A percentile compares a stretch with the other conserved stretches of the same genome.
phyloP scores from a whole-genome alignment of 2,888 invertebrate species.

The Chirona hameri region DNA sequence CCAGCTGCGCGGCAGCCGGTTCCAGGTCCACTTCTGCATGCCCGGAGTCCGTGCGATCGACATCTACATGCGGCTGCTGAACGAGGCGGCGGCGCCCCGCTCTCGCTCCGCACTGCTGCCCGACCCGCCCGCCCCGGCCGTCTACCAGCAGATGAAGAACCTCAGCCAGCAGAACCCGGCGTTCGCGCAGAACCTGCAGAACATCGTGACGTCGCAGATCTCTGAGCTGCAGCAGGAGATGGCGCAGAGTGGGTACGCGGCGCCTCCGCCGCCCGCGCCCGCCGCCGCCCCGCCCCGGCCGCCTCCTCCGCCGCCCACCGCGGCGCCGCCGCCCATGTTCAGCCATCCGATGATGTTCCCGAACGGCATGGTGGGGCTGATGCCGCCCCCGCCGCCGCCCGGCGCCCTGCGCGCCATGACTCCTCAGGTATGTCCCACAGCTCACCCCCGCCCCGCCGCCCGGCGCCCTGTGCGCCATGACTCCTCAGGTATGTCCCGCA shows the following conservation, averaged over 20 bases:
- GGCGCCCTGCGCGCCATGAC: not conserved
- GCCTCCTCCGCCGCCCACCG: conserved; percentile 33
- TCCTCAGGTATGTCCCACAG: not conserved
- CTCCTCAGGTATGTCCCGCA: not conserved
- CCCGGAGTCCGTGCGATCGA: conserved; percentile 54
- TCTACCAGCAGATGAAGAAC: conserved; percentile 50
- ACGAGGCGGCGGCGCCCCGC: conserved; percentile 44
- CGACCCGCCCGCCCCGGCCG: conserved; percentile 49
- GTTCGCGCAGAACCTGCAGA: conserved; percentile 50
- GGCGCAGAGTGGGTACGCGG: conserved; percentile 36
- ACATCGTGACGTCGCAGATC: conserved; percentile 49
- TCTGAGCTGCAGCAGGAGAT: conserved; percentile 46
- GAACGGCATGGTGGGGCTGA: not conserved
- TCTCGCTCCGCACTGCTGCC: conserved; percentile 47
- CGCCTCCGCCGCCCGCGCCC: conserved; percentile 35
- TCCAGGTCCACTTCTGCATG: conserved; percentile 53
- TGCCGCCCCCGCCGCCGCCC: conserved; percentile 13
- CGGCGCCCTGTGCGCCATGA: not conserved
- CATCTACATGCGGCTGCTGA: conserved; percentile 52
- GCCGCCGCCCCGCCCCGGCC: conserved; percentile 36
- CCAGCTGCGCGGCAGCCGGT: conserved; percentile 47
- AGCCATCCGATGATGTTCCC: conserved; percentile 3
- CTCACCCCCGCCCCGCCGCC: not conserved
- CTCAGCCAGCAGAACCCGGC: conserved; percentile 52
- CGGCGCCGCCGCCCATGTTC: conserved; percentile 26